phyloP scores from a whole-genome alignment of 2,888 invertebrate genomes.

The Lysandra coridon region DNA sequence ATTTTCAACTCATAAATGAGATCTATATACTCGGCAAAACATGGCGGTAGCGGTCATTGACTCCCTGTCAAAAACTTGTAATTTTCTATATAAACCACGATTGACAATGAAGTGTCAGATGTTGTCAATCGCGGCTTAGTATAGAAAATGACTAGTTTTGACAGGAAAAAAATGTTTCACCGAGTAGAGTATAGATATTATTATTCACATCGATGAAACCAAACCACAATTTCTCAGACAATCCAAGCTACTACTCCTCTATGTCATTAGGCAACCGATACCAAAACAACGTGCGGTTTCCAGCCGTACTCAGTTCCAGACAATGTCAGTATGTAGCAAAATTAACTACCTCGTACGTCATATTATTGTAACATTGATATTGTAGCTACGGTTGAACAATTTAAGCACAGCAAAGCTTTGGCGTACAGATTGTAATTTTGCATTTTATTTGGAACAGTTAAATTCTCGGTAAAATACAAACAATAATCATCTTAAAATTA shows the following conservation, averaged over 20 bases:
- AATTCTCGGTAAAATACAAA: not conserved
- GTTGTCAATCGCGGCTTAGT: no score
- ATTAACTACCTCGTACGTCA: not conserved
- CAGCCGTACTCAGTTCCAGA: not conserved
- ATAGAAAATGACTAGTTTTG: no score
- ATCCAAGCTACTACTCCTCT: slow-evolving; percentile 6
- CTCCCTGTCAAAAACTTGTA: no score
- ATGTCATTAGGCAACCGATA: slow-evolving; percentile 17
- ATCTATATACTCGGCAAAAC: no score
- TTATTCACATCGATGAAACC: not conserved
- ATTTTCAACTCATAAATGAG: no score
- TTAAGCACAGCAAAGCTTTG: not conserved
- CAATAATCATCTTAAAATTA: slow-evolving; percentile 33
- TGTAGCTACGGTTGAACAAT: not conserved
- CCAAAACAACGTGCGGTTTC: not conserved
- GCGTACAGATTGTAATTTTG: not conserved
- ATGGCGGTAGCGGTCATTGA: no score
- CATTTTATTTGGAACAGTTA: not conserved
- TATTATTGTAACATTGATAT: not conserved
- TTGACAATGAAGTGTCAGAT: no score
- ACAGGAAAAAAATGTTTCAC: no score
- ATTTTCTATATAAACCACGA: no score
- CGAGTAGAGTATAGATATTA: no score
- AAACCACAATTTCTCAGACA: slow-evolving; percentile 6
- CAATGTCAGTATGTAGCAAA: not conserved